Evolutionary conservation across 2,888 invertebrate genomes (phyloP).

Genomic region (Cylindroiulus punctatus): DNA sequence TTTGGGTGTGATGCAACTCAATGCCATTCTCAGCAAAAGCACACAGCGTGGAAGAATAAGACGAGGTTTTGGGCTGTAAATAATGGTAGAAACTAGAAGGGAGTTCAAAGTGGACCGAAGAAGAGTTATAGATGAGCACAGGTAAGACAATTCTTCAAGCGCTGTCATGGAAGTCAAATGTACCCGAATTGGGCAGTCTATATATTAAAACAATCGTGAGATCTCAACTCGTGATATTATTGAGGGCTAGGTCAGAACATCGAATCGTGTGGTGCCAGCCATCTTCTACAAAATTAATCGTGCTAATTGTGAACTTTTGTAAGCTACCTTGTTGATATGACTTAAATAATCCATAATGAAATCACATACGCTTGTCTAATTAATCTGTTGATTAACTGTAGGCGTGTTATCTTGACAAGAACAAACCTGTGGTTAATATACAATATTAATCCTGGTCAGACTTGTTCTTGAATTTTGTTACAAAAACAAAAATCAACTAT

Average conservation of each 20-base stretch:
- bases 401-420: too few species aligned
- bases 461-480: too few species aligned
- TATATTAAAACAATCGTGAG: slow-evolving; percentile 40
- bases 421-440: too few species aligned
- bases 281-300: slow-evolving; percentile 5
- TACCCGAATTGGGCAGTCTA: slow-evolving; percentile 2
- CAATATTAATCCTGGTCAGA: too few species aligned
- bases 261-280: not conserved
- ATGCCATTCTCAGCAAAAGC: not conserved
- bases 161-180: slow-evolving; percentile 34
- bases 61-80: not conserved
- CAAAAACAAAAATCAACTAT: too few species aligned
- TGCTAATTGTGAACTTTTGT: not conserved
- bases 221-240: slow-evolving; percentile 33
- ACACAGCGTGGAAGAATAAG: not conserved
- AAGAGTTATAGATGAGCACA: slow-evolving; percentile 28
- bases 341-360: not conserved
- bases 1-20: not conserved
- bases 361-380: too few species aligned
- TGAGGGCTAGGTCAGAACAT: slow-evolving; percentile 8
- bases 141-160: not conserved
- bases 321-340: not conserved
- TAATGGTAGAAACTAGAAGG: slow-evolving; percentile 2
- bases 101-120: slow-evolving; percentile 21
- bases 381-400: too few species aligned